Evolutionary conservation across 2,113 vertebrate species (phyloP).

Genomic region (Ptyas mucosa): DNA sequence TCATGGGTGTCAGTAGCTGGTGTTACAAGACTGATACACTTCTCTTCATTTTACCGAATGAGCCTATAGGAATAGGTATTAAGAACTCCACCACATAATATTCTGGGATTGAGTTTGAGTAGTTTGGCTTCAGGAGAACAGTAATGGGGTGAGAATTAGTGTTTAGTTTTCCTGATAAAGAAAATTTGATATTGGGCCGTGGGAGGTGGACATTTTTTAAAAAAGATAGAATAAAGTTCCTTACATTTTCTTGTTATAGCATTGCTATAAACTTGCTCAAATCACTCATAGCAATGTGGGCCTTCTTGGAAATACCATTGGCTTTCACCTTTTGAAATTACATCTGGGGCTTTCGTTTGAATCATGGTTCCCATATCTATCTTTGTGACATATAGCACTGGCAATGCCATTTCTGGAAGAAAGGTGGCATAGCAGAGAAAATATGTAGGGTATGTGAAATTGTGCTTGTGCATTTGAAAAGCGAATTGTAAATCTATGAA

Average conservation of each 20-base stretch:
- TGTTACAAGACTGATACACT: neutral
- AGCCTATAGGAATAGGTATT: neutral
- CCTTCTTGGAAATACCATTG: neutral
- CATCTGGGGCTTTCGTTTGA: slow-evolving; percentile 9
- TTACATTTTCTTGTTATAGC: neutral
- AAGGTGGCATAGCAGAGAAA: slow-evolving; percentile 1
- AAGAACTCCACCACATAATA: neutral
- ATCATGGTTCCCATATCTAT: neutral
- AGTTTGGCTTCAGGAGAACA: neutral
- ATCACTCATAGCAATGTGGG: neutral
- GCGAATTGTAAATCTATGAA: slow-evolving; percentile 39
- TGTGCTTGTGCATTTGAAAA: slow-evolving; percentile 43
- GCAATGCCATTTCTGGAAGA: slow-evolving; percentile 29
- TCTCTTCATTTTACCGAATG: neutral
- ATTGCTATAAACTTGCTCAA: neutral
- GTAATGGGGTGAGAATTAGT: neutral
- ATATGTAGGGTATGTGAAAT: slow-evolving; percentile 7
- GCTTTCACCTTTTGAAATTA: slow-evolving; percentile 21
- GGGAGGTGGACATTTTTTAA: neutral
- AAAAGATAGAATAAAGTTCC: neutral
- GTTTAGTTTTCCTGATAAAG: neutral
- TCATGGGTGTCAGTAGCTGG: neutral
- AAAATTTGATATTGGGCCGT: neutral
- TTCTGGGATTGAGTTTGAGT: neutral
- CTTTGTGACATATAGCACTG: slow-evolving; percentile 19